Evolutionary conservation across 2,888 invertebrate genomes (phyloP), one percentile per base, ranked within the genome.

Genomic region (Melanchra persicariae): DNA sequence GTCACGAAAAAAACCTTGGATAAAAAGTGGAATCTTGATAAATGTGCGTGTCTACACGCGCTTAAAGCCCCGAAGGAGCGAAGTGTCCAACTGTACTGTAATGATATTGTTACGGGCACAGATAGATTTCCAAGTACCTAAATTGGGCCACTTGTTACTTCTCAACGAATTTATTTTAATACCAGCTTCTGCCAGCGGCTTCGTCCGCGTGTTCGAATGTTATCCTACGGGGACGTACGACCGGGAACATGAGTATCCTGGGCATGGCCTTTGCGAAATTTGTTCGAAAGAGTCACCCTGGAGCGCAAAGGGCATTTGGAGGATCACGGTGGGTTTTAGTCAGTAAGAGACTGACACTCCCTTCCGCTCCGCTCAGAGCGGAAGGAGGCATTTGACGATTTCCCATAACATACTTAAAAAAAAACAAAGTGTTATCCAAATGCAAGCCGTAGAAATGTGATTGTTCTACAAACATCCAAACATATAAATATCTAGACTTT

Each of bases 91-190:
- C 43, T 47, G 24, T 55, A 63, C 47, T 7, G 19, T 67, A 67
- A 77, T 64, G 54, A 77, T 77, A 73, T 79, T 59, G 51, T 73
- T 73, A 51, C 43, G 51, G 49, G 51, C 65, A 19, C 49, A n/a
- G 65, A 63, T 66, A 63, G 54, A 54, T 66, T 68, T 54, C 30
- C 59, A 43, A 61, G 61, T 49, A n/a, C n/a, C n/a, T n/a, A 80
- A 65, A 75, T 78, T 78, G 69, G 49, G 10, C 45, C 69, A 62
- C 61, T 78, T 74, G 64, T 64, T 79, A 79, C 54, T 51, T 69
- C 40, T 17, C 19, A 30, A 54, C 22, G 15, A 34, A 47, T 37
- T 74, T 2, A 62, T 58, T 58, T 59, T 22, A 43, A 79, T 40
- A 37, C 34, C 37, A 12, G n/a, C 12, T 9, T 34, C 12, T 15